Conservation (phyloP, 1,140 invertebrate species). For the Heliothis virescens region DNA sequence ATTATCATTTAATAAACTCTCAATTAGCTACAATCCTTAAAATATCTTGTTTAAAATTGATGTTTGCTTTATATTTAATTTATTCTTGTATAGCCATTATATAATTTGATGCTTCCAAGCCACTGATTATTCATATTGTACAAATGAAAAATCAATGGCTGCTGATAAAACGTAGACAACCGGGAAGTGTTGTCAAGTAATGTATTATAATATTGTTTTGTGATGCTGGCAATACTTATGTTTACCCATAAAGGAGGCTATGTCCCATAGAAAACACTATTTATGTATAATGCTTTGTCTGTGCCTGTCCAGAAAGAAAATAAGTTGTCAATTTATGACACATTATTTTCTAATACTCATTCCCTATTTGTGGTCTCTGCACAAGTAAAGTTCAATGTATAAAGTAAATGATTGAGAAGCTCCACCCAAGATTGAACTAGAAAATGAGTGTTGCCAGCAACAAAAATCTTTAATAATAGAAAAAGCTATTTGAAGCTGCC, state of each 20-base stretch:
- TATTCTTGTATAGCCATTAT: background rate
- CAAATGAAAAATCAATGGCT: constrained; percentile 77
- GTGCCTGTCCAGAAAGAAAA: background rate
- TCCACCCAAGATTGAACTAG: background rate
- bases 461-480: background rate
- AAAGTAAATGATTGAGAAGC: no score
- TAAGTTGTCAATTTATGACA: no score
- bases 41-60: no score
- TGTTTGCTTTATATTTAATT: background rate
- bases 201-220: background rate
- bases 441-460: constrained; percentile 29
- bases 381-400: no score
- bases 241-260: no score
- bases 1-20: no score
- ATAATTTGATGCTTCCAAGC: constrained; percentile 54
- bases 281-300: background rate
- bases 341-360: no score
- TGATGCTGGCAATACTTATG: constrained; percentile 22
- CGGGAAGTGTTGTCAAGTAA: constrained; percentile 65
- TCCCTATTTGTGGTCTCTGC: no score
- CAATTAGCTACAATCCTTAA: no score
- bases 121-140: constrained; percentile 74
- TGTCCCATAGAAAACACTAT: no score
- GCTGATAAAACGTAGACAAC: constrained; percentile 47
- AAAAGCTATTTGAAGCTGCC: constrained; percentile 56